Evolutionary conservation across 1,140 invertebrate genomes (phyloP).

Genomic region (Sycophila sp.): DNA sequence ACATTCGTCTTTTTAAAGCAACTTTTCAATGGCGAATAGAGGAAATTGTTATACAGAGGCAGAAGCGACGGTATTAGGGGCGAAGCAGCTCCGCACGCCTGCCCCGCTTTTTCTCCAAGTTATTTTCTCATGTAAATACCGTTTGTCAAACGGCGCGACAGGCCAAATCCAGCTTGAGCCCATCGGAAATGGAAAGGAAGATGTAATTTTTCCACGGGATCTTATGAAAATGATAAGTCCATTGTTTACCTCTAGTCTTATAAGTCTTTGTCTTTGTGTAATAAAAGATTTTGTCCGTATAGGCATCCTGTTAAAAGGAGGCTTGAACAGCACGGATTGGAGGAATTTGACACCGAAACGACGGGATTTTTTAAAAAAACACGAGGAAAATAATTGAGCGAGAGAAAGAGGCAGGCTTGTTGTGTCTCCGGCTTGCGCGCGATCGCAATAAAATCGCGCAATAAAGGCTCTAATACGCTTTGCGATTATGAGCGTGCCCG

Average conservation of each 20-base stretch:
- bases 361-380: too few species aligned
- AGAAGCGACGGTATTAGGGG: constrained; percentile 33
- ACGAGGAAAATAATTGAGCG: neutral
- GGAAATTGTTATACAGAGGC: neutral
- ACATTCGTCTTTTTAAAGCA: neutral
- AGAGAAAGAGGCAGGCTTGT: too few species aligned
- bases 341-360: too few species aligned
- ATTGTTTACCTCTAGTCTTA: neutral
- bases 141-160: constrained; percentile 34
- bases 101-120: constrained; percentile 25
- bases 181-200: constrained; percentile 7
- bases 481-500: constrained; percentile 43
- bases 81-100: constrained; percentile 54
- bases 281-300: too few species aligned
- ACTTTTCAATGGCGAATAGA: neutral
- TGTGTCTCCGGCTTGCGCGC: too few species aligned
- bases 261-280: neutral
- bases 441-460: constrained; percentile 6
- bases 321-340: neutral
- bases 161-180: constrained; percentile 20
- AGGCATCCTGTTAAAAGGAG: too few species aligned
- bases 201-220: constrained; percentile 14
- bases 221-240: constrained; percentile 17
- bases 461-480: constrained; percentile 46
- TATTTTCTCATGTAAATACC: constrained; percentile 63